These are phyloP conservation scores for Temnothorax unifasciatus DNA, from an alignment of 2,888 invertebrate genomes.

Conservation along the genomic window DNA sequence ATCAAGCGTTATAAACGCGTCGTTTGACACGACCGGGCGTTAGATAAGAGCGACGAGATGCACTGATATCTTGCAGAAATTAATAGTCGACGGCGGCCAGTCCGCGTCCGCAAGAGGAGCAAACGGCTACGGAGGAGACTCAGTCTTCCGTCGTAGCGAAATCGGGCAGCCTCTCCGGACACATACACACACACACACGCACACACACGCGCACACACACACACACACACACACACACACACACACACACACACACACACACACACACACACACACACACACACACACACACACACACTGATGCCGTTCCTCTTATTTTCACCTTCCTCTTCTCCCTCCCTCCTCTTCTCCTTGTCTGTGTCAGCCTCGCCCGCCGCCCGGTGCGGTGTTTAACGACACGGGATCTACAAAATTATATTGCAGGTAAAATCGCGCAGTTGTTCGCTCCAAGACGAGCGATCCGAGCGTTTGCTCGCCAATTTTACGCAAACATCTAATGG, in stretches of 20 bases:
- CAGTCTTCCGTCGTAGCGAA: conserved; percentile 11
- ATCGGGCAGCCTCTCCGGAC: background rate
- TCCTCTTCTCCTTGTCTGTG: background rate
- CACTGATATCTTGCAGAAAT: background rate
- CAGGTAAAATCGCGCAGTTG: background rate
- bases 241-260: background rate
- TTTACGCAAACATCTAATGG: background rate
- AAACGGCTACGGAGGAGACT: conserved; percentile 1
- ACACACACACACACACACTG: background rate
- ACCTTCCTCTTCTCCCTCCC: background rate
- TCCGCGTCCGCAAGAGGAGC: background rate
- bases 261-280: background rate
- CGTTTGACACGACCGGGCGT: background rate
- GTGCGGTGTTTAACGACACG: conserved; percentile 25
- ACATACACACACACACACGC: background rate
- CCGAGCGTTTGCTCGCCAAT: background rate
- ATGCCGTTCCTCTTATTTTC: background rate
- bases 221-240: background rate
- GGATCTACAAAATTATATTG: conserved; percentile 8
- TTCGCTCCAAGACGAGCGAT: background rate
- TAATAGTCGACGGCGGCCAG: background rate
- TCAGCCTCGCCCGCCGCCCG: conserved; percentile 10
- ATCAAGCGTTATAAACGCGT: conserved; percentile 28
- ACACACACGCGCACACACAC: no score
- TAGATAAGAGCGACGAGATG: background rate